Base-by-base conservation (phyloP, 2,888 invertebrate species). In the Dysmachus trigonus region DNA sequence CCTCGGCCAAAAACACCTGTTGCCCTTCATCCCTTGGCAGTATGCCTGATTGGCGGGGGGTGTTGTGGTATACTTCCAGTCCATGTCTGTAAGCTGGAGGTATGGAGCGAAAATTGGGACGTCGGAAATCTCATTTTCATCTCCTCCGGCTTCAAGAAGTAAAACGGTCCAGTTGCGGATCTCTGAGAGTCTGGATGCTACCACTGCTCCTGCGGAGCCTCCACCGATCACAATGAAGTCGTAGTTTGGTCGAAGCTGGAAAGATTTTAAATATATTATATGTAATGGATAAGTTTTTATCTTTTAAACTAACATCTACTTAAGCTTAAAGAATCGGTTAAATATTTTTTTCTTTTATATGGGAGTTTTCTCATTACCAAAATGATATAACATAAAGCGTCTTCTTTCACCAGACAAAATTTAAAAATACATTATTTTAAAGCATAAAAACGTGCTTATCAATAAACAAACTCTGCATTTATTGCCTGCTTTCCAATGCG, bases 41-140 rank as follows among this genome's bases (percentile, higher is more conserved):
- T 97, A 97, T n/a, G 95, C 94, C 76, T 95, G 95, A 88, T 95
- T 95, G 47, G 94, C 93, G 0, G 95, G 95, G 0, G 97, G 96
- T 4, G 96, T 95, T 2, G 97, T 98, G 92, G 97, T 96, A 92
- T 96, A 98, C 92, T 97, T 96, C 98, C 98, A 98, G 92, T 98
- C 98, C 91, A 97, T 94, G 41, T 97, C 96, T 30, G 97, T 95
- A 87, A 97, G 94, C 90, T 98, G 97, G 31, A 95, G 94, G 91
- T 97, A 98, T 15, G 96, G 96, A 30, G 96, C 96, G 87, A 98
- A 92, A 0, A 97, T 95, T 1, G 97, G 98, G 85, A 97, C 95
- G 92, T 98, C 97, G 4, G 97, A 96, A 87, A 97, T 95, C 92
- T 97, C 97, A 88, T 95, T 96, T 92, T 98, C 97, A 92, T 97